Evolutionary conservation across 2,113 vertebrate genomes (phyloP), one percentile per base, ranked within the genome.

Genomic region (Lutjanus erythropterus): DNA sequence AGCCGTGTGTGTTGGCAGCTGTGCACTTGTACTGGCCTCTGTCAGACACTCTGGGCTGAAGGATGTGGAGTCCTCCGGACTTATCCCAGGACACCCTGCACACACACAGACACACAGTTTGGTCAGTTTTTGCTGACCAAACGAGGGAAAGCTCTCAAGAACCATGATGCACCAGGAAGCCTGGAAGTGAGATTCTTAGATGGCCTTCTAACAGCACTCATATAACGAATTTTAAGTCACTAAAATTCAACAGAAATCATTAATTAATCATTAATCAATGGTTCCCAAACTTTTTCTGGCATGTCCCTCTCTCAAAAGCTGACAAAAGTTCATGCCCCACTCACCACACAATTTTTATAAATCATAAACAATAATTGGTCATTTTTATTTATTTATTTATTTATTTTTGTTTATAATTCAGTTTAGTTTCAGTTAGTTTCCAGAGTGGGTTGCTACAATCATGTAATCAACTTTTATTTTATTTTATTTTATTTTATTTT

Each of bases 21-120:
- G 91, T 89, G 82, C 97, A 98, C 18, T 85, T 90, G 39, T 98
- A 98, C 21, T 77, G 15, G 11, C 97, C 97, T 62, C 91, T 83
- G 0, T 98, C 97, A 60, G 88, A 93, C 10, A 19, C 83, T 23
- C 92, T 69, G 23, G 96, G 96, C 71, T 91, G 94, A 50, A 29
- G 56, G 81, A 98, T 96, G 85, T 94, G 95, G 33, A 97, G 69
- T 58, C 85, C 94, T 58, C 83, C 93, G 27, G 31, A 0, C 14
- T 77, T 85, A 69, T 96, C 95, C 91, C 96, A 86, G 55, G 64
- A 79, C n/a, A 96, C 82, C 75, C 97, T 97, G 90, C 7, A 46
- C 60, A 79, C 12, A 81, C 2, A 82, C 21, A 6, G n/a, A 9
- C 6, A 58, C 75, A 56, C 19, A 8, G 19, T 52, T 52, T 25